Percentiles rank a stretch among this genome's conserved stretches.
Conservation (phyloP, 2,888 invertebrate genomes). For the Hydraecia micacea region DNA sequence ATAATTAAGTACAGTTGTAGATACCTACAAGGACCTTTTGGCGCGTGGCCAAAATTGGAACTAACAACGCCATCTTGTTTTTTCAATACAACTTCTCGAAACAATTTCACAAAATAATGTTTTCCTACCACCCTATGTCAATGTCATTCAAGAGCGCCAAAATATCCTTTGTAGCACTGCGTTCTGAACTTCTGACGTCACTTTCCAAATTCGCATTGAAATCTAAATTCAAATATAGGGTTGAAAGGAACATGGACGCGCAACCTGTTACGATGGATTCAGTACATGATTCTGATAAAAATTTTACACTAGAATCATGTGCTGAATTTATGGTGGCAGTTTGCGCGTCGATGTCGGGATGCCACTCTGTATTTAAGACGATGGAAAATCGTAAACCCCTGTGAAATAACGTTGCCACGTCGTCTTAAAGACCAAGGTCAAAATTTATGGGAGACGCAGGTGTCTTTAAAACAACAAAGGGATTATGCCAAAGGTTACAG, state of each 20-base stretch:
- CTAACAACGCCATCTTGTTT: too few relatives aligned
- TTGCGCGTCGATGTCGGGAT: background rate
- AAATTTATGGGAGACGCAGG: constrained; percentile 17
- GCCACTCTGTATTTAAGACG: background rate
- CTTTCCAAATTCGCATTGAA: background rate
- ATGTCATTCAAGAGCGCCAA: background rate
- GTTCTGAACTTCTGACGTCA: too few relatives aligned
- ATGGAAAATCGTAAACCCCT: constrained; percentile 10
- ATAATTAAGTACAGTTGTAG: too few relatives aligned
- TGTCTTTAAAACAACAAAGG: constrained; percentile 12
- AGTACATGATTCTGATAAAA: background rate
- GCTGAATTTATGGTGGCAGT: background rate
- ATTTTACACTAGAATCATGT: background rate
- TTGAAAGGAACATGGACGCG: background rate
- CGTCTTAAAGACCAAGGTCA: constrained; percentile 7
- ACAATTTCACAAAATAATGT: too few relatives aligned
- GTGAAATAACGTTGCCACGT: constrained; percentile 1
- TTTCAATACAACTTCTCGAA: background rate
- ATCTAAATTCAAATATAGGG: background rate
- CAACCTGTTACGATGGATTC: background rate
- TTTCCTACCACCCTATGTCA: background rate
- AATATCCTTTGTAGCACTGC: background rate
- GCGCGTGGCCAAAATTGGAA: background rate
- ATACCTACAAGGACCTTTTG: background rate
- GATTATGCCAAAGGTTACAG: constrained; percentile 8